Conservation (phyloP, 1,140 invertebrate species). For the Achroia grisella region DNA sequence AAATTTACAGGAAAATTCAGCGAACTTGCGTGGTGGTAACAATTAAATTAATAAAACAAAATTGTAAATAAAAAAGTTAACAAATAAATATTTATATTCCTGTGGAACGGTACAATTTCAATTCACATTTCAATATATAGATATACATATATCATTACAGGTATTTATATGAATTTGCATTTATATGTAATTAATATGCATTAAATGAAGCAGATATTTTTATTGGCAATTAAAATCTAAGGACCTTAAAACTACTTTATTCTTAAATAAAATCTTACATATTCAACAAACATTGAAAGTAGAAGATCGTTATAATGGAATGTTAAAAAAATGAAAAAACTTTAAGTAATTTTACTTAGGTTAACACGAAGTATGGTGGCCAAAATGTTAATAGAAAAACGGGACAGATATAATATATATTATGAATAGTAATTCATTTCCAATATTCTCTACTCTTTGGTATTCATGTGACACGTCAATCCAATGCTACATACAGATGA, state of each 20-base stretch:
- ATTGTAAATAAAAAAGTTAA: conserved; percentile 3
- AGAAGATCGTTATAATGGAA: conserved; percentile 20
- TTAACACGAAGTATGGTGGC: conserved; percentile 39
- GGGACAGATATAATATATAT: conserved; percentile 35
- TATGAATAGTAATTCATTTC: conserved; percentile 31
- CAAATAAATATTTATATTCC: neutral
- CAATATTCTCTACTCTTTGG: conserved; percentile 34
- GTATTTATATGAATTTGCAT: neutral
- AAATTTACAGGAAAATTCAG: conserved; percentile 52
- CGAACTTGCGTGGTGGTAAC: conserved; percentile 5
- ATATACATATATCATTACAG: too few species aligned
- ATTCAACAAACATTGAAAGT: conserved; percentile 34
- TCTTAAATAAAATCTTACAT: conserved; percentile 43
- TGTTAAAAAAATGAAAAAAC: conserved; percentile 19
- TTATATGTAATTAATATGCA: neutral
- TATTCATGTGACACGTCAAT: conserved; percentile 45
- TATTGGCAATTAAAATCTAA: conserved; percentile 14
- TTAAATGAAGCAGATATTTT: conserved; percentile 8
- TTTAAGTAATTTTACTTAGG: conserved; percentile 5
- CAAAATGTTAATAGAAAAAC: conserved; percentile 40
- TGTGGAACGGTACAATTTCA: neutral
- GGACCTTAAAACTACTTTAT: conserved; percentile 42
- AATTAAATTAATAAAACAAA: neutral
- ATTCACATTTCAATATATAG: too few species aligned
- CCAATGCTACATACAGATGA: conserved; percentile 12